Percentiles rank a stretch among this genome's conserved stretches.
Evolutionary conservation across 53 echinoderm and acorn worm genomes (phyloP).

Genomic region (Holothuria leucospilota): DNA sequence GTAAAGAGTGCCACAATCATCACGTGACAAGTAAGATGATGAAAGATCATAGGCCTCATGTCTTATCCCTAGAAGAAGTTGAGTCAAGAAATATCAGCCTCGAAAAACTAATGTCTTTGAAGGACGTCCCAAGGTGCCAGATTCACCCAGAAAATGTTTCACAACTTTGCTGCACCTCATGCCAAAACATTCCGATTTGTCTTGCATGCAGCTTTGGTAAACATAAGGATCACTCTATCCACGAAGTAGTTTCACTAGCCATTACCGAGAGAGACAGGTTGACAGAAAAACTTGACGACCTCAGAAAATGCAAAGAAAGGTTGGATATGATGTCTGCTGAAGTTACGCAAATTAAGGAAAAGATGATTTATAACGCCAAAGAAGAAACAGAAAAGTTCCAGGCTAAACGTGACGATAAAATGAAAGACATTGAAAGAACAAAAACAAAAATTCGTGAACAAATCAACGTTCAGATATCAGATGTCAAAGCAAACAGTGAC

Average conservation of each 20-base stretch:
- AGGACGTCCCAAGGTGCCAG: too few species aligned
- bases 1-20: neutral
- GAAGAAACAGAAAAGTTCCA: neutral
- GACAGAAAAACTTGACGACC: neutral
- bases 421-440: too few species aligned
- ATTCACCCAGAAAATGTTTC: constrained; percentile 7
- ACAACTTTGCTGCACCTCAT: constrained; percentile 10
- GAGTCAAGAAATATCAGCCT: neutral
- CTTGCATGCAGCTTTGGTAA: neutral
- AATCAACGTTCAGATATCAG: too few species aligned
- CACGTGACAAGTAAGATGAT: constrained; percentile 6
- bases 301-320: neutral
- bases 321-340: neutral
- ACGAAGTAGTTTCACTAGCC: neutral
- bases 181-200: neutral
- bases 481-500: too few species aligned
- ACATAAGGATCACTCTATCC: neutral
- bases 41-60: constrained; percentile 11
- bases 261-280: neutral
- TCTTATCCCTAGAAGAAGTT: neutral
- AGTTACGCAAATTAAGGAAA: neutral
- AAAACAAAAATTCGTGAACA: too few species aligned
- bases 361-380: neutral
- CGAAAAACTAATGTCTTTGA: neutral
- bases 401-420: too few species aligned